phyloP scores from a whole-genome alignment of 2,888 invertebrate species.

The Branchellion lobata region DNA sequence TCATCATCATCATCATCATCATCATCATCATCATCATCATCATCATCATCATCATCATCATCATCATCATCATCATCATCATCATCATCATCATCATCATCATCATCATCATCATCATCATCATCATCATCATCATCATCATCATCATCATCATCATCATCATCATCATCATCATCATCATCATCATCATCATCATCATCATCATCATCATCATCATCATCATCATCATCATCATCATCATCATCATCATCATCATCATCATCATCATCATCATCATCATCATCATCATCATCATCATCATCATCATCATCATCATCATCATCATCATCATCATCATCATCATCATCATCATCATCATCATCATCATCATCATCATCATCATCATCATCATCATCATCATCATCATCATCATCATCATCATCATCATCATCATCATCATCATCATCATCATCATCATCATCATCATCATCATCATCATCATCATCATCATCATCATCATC shows the following conservation, averaged over 20 bases:
- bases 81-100: neutral
- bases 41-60: neutral
- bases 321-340: neutral
- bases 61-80: constrained; percentile 5
- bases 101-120: neutral
- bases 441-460: neutral
- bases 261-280: constrained; percentile 1
- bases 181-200: constrained; percentile 5
- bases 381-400: constrained; percentile 1
- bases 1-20: neutral
- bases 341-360: neutral
- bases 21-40: constrained; percentile 1
- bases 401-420: neutral
- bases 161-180: neutral
- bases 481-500: neutral
- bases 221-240: neutral
- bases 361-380: neutral
- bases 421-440: constrained; percentile 5
- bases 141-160: constrained; percentile 1
- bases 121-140: neutral
- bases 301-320: constrained; percentile 5
- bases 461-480: neutral
- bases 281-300: neutral
- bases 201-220: neutral
- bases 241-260: neutral